Evolutionary conservation across 2,888 invertebrate species (phyloP).

Genomic region (Scrobipalpa atriplicella): DNA sequence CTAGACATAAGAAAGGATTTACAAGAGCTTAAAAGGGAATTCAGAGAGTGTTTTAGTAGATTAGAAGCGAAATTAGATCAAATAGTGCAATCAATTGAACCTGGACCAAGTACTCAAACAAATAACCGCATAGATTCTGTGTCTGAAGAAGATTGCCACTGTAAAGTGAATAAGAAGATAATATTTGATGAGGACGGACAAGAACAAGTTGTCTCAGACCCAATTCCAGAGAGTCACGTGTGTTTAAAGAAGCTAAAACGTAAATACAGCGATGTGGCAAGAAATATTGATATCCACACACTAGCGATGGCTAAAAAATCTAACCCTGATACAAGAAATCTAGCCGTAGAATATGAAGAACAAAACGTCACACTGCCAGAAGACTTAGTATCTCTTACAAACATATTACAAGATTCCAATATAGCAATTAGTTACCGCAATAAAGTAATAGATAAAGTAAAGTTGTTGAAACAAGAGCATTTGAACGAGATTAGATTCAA

Average conservation of each 20-base stretch:
- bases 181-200: slow-evolving; percentile 70
- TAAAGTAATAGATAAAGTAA: slow-evolving; percentile 61
- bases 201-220: slow-evolving; percentile 47
- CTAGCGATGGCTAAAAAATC: slow-evolving; percentile 12
- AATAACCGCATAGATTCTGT: slow-evolving; percentile 31
- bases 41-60: slow-evolving; percentile 62
- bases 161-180: slow-evolving; percentile 61
- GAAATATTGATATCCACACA: slow-evolving; percentile 9
- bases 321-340: slow-evolving; percentile 35
- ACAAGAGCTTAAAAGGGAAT: slow-evolving; percentile 60
- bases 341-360: slow-evolving; percentile 57
- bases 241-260: slow-evolving; percentile 52
- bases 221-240: slow-evolving; percentile 51
- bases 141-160: slow-evolving; percentile 51
- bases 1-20: slow-evolving; percentile 50
- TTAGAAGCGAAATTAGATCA: slow-evolving; percentile 72
- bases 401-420: slow-evolving; percentile 52
- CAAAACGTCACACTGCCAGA: slow-evolving; percentile 52
- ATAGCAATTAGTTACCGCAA: slow-evolving; percentile 52
- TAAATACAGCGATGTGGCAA: slow-evolving; percentile 25
- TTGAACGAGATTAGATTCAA: slow-evolving; percentile 58
- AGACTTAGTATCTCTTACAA: slow-evolving; percentile 49
- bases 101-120: slow-evolving; percentile 30
- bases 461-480: slow-evolving; percentile 51
- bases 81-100: slow-evolving; percentile 31